A percentile compares a stretch with the other conserved stretches of the same genome.
Evolutionary conservation across 2,888 invertebrate species (phyloP).

Genomic region (Hirtodrosophila confusa): DNA sequence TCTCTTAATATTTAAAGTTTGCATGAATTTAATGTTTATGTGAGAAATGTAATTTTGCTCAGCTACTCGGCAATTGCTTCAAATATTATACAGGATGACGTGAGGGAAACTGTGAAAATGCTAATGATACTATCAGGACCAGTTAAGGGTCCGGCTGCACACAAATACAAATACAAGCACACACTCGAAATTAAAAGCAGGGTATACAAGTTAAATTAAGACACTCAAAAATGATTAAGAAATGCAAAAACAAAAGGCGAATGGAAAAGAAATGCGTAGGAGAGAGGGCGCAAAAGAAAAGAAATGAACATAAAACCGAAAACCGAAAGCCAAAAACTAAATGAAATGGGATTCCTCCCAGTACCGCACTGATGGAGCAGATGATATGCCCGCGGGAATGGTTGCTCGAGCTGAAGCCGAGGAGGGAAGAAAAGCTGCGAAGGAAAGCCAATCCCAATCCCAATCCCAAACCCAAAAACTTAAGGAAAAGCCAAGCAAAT

Average conservation of each 20-base stretch:
- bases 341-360: conserved; percentile 18
- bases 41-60: conserved; percentile 39
- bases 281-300: conserved; percentile 20
- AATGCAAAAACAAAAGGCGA: conserved; percentile 56
- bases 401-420: conserved; percentile 59
- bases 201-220: conserved; percentile 71
- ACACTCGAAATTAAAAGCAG: conserved; percentile 61
- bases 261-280: conserved; percentile 36
- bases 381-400: conserved; percentile 79
- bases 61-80: conserved; percentile 22
- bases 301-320: conserved; percentile 32
- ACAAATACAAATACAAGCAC: conserved; percentile 5
- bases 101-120: conserved; percentile 44
- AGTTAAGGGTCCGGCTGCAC: conserved; percentile 45
- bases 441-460: conserved; percentile 39
- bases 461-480: conserved; percentile 17
- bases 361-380: conserved; percentile 60
- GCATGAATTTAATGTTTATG: conserved; percentile 17
- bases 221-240: conserved; percentile 76
- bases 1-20: not conserved
- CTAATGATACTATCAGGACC: conserved; percentile 67
- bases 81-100: conserved; percentile 5
- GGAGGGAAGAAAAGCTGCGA: conserved; percentile 20
- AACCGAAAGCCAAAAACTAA: conserved; percentile 33
- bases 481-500: conserved; percentile 42